phyloP scores from a whole-genome alignment of 2,888 invertebrate species.

The Exephanes ischioxanthus region DNA sequence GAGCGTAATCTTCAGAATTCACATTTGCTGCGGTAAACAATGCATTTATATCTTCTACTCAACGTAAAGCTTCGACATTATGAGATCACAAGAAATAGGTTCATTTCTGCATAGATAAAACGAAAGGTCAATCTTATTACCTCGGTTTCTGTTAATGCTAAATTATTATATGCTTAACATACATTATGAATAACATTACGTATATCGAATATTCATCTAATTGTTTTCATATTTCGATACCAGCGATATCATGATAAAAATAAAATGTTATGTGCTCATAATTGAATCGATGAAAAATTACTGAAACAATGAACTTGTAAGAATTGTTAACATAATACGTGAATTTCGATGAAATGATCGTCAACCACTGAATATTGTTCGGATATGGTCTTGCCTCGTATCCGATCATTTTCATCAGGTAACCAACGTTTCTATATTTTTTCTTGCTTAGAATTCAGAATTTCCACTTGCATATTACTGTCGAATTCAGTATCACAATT shows the following conservation, averaged over 20 bases:
- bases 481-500: too few relatives aligned
- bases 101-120: conserved; percentile 7
- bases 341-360: too few relatives aligned
- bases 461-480: too few relatives aligned
- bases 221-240: background rate
- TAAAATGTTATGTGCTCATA: background rate
- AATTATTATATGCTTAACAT: background rate
- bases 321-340: too few relatives aligned
- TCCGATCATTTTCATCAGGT: too few relatives aligned
- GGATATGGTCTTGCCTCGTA: too few relatives aligned
- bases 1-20: conserved; percentile 83
- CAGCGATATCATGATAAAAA: background rate
- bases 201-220: background rate
- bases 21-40: conserved; percentile 79
- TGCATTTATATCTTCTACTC: conserved; percentile 76
- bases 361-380: too few relatives aligned
- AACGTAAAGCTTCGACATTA: conserved; percentile 74
- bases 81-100: conserved; percentile 34
- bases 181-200: background rate
- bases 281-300: background rate
- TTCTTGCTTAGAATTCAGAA: too few relatives aligned
- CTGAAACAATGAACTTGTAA: too few relatives aligned
- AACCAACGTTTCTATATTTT: too few relatives aligned
- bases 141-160: background rate
- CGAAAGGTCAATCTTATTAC: background rate